Percentiles rank a stretch among this genome's conserved stretches.
These are phyloP conservation scores for Hemicordylus capensis DNA, from an alignment of 2,113 vertebrate genomes.

Conservation along the genomic window DNA sequence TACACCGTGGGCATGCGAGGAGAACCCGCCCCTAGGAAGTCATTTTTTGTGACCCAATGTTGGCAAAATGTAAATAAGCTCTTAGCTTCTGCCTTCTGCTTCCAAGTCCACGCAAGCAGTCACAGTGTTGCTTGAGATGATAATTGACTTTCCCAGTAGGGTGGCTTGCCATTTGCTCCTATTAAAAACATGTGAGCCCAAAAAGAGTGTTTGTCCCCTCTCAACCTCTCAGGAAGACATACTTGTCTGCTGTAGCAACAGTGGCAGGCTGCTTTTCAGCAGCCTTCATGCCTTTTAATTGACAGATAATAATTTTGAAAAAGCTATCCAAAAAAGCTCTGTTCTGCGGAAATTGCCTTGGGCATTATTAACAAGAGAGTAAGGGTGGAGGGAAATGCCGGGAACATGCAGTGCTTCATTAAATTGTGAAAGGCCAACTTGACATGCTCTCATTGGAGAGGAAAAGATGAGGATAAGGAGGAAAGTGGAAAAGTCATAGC, in stretches of 20 bases:
- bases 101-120: not conserved
- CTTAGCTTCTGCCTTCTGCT: not conserved
- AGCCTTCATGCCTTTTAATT: conserved; percentile 33
- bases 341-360: conserved; percentile 59
- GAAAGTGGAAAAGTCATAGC: conserved; percentile 8
- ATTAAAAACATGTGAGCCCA: conserved; percentile 4
- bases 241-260: conserved; percentile 7
- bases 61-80: not conserved
- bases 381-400: conserved; percentile 40
- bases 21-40: not conserved
- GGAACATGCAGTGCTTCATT: conserved; percentile 64
- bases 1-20: not conserved
- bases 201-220: not conserved
- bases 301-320: conserved; percentile 43
- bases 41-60: too few relatives aligned
- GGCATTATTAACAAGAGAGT: conserved; percentile 37
- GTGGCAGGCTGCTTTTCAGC: conserved; percentile 26
- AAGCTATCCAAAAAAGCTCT: conserved; percentile 24
- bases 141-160: not conserved
- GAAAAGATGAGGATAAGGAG: conserved; percentile 25
- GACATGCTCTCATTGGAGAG: conserved; percentile 60
- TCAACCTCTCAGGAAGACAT: not conserved
- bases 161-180: not conserved
- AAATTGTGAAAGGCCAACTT: conserved; percentile 61
- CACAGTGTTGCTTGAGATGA: not conserved